Base-by-base conservation (phyloP, 2,888 invertebrate species). In the Athalia rosae region DNA sequence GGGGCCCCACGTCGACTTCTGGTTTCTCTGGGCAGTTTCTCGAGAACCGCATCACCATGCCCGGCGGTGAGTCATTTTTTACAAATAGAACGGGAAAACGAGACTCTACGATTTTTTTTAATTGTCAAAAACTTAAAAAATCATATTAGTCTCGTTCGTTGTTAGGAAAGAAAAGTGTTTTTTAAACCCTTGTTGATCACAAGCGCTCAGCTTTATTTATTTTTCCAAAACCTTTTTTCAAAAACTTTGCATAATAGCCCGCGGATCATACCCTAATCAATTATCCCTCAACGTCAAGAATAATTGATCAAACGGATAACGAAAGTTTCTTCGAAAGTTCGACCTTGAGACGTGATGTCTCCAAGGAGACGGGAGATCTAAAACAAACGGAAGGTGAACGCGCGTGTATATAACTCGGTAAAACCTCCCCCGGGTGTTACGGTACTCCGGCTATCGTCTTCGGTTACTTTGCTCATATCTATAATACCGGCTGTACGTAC, bases 1-100 rank as follows among this genome's bases (percentile, higher is more conserved):
- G 88, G 88, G 84, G 88, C 89, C 82, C 87, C 89, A 82, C 89
- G 89, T 79, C 88, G 89, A 76, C 85, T 89, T 79, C 80, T 89
- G 81, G 87, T 87, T 80, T 88, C 88, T 83, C 86, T 89, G 79
- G 88, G 89, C 81, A 89, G 88, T 84, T 86, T 89, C 86, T 89
- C 89, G 82, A 88, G 88, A 85, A 89, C 89, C 85, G 84, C 80
- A 78, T 89, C 89, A 80, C 86, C 88, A 76, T 83, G 84, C 84
- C 84, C 87, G 78, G 79, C 84, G 85, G 89, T 89, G 84, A 89
- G 86, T 80, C 76, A 50, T 81, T 58, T 67, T 78, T 77, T 66
- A 79, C 77, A 73, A 58, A 43, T 47, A 41, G 63, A 79, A 64
- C 41, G 15, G 4, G 58, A 5, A 15, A 11, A 7, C 45, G 64